A percentile compares a stretch with the other conserved stretches of the same genome.
Conservation (phyloP, 2,113 vertebrate species). For the Pseudolaguvia tuberculata region DNA sequence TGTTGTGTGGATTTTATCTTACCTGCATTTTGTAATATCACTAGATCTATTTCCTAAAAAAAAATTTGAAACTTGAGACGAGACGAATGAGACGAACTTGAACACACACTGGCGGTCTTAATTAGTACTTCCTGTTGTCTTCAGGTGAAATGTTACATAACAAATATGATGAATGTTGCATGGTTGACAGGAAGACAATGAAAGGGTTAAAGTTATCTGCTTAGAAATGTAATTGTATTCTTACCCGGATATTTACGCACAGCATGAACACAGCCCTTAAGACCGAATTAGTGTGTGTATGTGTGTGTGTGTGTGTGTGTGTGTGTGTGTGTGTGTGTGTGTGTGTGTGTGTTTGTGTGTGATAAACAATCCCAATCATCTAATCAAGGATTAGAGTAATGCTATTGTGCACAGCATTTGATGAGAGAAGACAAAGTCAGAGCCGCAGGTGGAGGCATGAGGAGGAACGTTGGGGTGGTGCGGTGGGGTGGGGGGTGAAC, state of each 20-base stretch:
- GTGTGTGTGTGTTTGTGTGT: conserved; percentile 17
- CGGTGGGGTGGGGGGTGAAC: no score
- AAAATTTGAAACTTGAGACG: no score
- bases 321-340: conserved; percentile 17
- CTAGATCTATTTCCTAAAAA: background rate
- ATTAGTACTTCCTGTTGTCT: background rate
- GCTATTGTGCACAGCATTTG: conserved; percentile 40
- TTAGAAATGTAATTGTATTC: background rate
- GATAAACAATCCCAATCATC: conserved; percentile 42
- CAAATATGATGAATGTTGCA: no score
- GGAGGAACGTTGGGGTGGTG: background rate
- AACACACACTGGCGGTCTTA: background rate
- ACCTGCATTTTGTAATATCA: no score
- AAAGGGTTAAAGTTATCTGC: no score
- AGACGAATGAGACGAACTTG: background rate
- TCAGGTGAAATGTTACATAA: no score
- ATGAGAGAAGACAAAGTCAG: conserved; percentile 14
- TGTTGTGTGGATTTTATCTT: no score
- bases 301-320: conserved; percentile 18
- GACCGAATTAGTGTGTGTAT: conserved; percentile 34
- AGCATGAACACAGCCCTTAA: conserved; percentile 8
- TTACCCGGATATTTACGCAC: no score
- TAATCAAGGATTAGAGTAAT: conserved; percentile 47
- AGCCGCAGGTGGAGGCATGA: conserved; percentile 18
- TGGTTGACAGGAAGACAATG: no score